Conservation (phyloP, 2,113 vertebrate species). For the Balaeniceps rex region DNA sequence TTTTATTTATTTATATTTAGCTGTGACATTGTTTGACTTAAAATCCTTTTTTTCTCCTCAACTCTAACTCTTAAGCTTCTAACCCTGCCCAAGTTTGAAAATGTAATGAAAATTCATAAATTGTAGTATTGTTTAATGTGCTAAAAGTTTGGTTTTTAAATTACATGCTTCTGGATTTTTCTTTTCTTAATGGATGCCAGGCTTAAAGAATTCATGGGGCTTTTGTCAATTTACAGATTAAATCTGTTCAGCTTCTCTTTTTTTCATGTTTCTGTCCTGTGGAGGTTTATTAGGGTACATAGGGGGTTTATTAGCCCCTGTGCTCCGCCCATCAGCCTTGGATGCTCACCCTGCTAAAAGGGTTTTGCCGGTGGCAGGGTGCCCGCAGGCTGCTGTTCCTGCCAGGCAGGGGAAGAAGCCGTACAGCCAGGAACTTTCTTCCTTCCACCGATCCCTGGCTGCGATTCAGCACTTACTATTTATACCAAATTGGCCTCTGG, state of each 20-base stretch:
- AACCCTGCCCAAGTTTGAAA: background rate
- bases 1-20: constrained; percentile 9
- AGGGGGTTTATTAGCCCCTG: rapidly evolving
- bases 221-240: background rate
- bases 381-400: background rate
- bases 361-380: background rate
- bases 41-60: background rate
- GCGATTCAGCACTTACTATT: background rate
- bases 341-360: background rate
- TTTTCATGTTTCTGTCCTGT: background rate
- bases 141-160: background rate
- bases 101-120: background rate
- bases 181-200: background rate
- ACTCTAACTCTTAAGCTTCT: background rate
- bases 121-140: background rate
- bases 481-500: background rate
- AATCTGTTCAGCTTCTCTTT: background rate
- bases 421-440: background rate
- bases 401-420: rapidly evolving
- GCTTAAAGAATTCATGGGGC: background rate
- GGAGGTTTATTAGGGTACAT: background rate
- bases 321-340: background rate
- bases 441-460: background rate
- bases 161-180: background rate
- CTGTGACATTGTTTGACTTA: background rate